Conservation (phyloP, 2,797 vertebrate species). For the Eulemur albifrons region DNA sequence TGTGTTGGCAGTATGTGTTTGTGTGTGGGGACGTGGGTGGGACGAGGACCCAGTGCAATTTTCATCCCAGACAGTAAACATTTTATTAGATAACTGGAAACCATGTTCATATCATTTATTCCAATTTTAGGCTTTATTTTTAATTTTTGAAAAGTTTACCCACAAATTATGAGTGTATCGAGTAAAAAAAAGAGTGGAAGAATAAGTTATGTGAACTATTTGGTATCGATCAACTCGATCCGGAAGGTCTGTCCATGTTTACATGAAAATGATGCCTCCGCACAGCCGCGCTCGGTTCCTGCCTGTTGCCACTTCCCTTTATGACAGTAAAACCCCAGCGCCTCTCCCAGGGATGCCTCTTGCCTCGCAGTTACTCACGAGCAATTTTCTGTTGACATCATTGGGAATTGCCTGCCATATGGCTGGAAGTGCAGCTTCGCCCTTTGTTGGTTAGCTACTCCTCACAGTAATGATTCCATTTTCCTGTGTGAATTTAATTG, state of each 20-base stretch:
- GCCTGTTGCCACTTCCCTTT: background rate
- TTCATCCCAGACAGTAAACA: background rate
- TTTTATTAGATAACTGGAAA: background rate
- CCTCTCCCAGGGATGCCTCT: slow-evolving; percentile 16
- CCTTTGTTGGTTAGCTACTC: slow-evolving; percentile 61
- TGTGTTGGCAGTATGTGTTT: background rate
- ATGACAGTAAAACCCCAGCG: background rate
- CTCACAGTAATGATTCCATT: slow-evolving; percentile 51
- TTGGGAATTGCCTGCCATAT: slow-evolving; percentile 58
- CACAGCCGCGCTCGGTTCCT: background rate
- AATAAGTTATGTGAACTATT: background rate
- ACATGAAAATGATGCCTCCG: background rate
- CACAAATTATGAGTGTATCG: background rate
- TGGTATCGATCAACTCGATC: background rate
- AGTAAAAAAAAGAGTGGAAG: background rate
- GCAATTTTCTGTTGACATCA: slow-evolving; percentile 63
- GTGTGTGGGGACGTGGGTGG: fast-evolving
- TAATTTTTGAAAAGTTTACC: background rate
- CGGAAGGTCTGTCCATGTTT: background rate
- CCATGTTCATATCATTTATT: background rate
- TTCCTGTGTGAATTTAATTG: slow-evolving; percentile 70
- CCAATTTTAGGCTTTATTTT: background rate
- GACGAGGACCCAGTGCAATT: background rate
- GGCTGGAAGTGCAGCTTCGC: slow-evolving; percentile 41
- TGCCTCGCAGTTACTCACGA: slow-evolving; percentile 36